Evolutionary conservation across 2,888 invertebrate genomes (phyloP).

Genomic region (Drosophila leonis): DNA sequence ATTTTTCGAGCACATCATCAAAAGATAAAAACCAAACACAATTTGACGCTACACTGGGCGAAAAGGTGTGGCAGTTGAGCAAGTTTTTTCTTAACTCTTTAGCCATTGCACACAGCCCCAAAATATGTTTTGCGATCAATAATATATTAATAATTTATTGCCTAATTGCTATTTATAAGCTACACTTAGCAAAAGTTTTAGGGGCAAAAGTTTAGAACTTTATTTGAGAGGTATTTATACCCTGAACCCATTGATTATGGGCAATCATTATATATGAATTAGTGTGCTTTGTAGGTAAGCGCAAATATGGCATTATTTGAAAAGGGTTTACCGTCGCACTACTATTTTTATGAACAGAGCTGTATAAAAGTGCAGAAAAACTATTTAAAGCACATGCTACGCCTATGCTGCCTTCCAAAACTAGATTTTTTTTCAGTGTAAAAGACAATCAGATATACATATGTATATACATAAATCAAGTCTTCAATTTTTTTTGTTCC

Average conservation of each 20-base stretch:
- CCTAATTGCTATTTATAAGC: not conserved
- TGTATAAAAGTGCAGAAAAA: no score
- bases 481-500: no score
- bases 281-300: no score
- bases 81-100: not conserved
- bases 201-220: not conserved
- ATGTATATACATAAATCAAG: no score
- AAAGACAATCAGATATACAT: no score
- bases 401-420: no score
- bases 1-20: constrained; percentile 28
- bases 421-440: no score
- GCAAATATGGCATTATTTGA: no score
- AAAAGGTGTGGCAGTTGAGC: not conserved
- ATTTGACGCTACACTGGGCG: constrained; percentile 2
- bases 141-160: not conserved
- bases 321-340: no score
- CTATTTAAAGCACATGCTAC: no score
- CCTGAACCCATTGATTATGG: no score
- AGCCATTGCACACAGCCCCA: not conserved
- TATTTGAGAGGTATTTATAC: not conserved
- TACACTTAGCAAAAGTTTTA: not conserved
- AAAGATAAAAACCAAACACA: constrained; percentile 6
- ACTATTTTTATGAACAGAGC: no score
- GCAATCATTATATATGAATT: constrained; percentile 1
- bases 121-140: not conserved